Base-by-base conservation (phyloP, 1,140 invertebrate species). In the Lepidurus couesii region DNA sequence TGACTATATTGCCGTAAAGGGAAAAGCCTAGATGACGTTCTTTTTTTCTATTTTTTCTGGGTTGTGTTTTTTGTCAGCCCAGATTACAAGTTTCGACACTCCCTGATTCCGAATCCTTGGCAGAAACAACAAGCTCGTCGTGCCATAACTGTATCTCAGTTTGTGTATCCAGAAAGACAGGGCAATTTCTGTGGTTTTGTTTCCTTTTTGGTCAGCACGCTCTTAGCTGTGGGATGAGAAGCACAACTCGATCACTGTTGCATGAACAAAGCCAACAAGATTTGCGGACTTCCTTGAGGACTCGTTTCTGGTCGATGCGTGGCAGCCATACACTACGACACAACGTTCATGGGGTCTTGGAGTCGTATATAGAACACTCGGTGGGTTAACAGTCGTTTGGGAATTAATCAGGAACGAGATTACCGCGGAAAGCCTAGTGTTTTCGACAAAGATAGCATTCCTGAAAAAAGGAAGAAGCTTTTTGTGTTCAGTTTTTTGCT, bases 41-140 rank as follows among this genome's bases (percentile, higher is more conserved):
- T 13, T 11, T 47, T 47, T 47, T 47, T 4, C 16, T 47, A 47
- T 21, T n/a, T 16, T 65, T 65, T 65, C 21, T 65, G 16, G n/a
- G 16, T 65, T 16, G 6, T 16, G 16, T 65, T 13, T 13, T 65
- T 65, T 5, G 21, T 1, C 3, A 65, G 16, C 16, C 1, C 16
- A 65, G 53, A 65, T 65, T 65, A 65, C 53, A 21, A 65, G 53
- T 65, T 65, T 13, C 53, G 53, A 65, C n/a, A 65, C 53, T 47
- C 34, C 34, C 34, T 65, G 53, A 65, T 65, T 65, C 7, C 53
- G 21, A 65, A 65, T 21, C 53, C 53, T 65, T 65, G 53, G 13
- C 53, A 13, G 21, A 65, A 65, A 21, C 4, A 16, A 65, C 16
- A 65, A 16, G 13, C 6, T 7, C 21, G 53, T 47, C 34, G 3